Base-by-base conservation (phyloP, 2,113 vertebrate genomes). In the Oncorhynchus mykiss region DNA sequence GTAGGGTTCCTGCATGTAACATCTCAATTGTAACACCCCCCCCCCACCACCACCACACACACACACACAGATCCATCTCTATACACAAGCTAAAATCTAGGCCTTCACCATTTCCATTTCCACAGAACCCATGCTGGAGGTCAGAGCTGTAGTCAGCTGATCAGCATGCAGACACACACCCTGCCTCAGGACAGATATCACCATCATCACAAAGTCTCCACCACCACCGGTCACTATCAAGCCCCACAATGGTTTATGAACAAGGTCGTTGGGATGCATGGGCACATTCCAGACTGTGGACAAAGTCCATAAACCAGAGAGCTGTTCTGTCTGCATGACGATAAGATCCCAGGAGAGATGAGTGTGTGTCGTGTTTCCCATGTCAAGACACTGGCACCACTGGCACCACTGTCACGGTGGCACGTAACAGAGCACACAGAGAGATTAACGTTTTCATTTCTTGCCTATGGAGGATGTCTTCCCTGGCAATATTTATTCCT, bases 201-300 rank as follows among this genome's bases (percentile, higher is more conserved):
- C 24, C 18, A 27, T 29, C 34, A 12, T 34, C 62, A 81, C 71
- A 77, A 20, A 57, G 22, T 71, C 22, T 66, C 54, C 6, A 6
- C 25, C 29, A n/a, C 48, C 45, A 45, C 70, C 70, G 25, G 68
- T 45, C 20, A 20, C 20, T 8, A 31, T 68, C 4, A 18, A 68
- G 25, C 45, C 22, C 70, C 70, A 80, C 83, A 77, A 82, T 90
- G 88, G 86, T 86, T 90, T 80, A 88, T 88, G 86, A 87, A 91
- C 87, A 89, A 87, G 85, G 86, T 91, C 85, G 88, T 91, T 82
- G 85, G 88, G 77, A 93, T 93, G 86, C 89, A 86, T 57, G 5
- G 75, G 48, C 91, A 88, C 68, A 27, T 84, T 77, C 86, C 81
- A n/a, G 70, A 85, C 86, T 86, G 80, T 82, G 83, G 51, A 54